Evolutionary conservation across 2,113 vertebrate species (phyloP).

Genomic region (Holacanthus passer): DNA sequence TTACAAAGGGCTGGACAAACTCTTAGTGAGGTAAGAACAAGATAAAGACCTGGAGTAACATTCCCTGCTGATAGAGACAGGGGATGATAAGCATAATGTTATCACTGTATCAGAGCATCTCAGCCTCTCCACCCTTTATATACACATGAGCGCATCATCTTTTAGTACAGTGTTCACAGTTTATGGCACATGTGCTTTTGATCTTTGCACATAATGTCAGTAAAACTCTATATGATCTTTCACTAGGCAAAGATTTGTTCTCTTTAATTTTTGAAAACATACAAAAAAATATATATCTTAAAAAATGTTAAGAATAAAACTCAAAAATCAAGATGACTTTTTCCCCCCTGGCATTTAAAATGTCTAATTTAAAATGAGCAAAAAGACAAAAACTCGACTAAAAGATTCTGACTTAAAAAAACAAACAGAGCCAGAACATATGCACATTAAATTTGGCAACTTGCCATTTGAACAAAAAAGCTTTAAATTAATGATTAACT

Average conservation of each 20-base stretch:
- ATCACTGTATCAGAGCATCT: conserved; percentile 17
- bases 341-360: no score
- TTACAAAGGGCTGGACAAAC: conserved; percentile 3
- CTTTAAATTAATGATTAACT: not conserved
- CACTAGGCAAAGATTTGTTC: not conserved
- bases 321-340: no score
- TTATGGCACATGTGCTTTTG: conserved; percentile 11
- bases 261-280: not conserved
- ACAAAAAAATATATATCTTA: no score
- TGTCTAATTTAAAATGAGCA: no score
- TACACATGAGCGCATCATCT: not conserved
- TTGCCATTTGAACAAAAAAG: not conserved
- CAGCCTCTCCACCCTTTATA: not conserved
- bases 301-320: no score
- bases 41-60: conserved; percentile 5
- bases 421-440: not conserved
- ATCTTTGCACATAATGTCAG: not conserved
- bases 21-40: not conserved
- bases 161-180: not conserved
- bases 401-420: no score
- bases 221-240: not conserved
- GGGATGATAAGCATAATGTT: not conserved
- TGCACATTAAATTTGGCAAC: not conserved
- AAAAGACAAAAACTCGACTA: not conserved
- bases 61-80: conserved; percentile 17